Evolutionary conservation across 2,113 vertebrate species (phyloP), one percentile per base, ranked within the genome.

Genomic region (Bufo gargarizans): DNA sequence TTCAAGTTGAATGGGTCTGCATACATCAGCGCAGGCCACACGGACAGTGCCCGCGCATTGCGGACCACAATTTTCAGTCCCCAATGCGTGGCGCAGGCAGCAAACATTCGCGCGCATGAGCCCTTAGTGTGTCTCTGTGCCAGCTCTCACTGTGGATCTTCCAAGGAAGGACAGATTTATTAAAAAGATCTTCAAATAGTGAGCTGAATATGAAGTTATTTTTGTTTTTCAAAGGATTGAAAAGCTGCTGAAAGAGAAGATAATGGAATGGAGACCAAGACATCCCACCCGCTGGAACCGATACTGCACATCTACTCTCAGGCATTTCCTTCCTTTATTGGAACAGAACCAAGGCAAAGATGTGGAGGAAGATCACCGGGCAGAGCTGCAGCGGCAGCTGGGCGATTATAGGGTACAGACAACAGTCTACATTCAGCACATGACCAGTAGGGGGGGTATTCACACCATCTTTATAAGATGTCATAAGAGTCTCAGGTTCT

Each of bases 231-330:
- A 43, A 76, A 99, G 98, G 91, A 96, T 99, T 91, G 98, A 99
- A 94, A 99, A 98, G 91, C 94, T 97, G 86, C 77, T 99, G 16
- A 98, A 96, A 91, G 97, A 99, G 78, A 99, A 98, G 92, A 95
- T 99, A 63, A 99, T 99, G 97, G 97, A 97, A 88, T 99, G 99
- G 99, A 95, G 98, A 72, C 97, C 97, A 0, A 96, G 94, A 3
- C 95, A 97, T 11, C 94, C 98, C n/a, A 99, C 99, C 0, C 97
- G 97, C 4, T 99, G 99, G 99, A 99, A 99, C 91, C 94, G 98
- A 90, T 96, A 97, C 90, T 99, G 97, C 69, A 97, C 95, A 58
- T 95, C 95, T 2, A 94, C 95, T 0, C 94, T 99, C 4, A 96
- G 98, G 0, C 97, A 97, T 6, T 98, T 99, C 90, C 72, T 99